Conservation (phyloP, 2,888 invertebrate species). For the Aspidapion aeneum region DNA sequence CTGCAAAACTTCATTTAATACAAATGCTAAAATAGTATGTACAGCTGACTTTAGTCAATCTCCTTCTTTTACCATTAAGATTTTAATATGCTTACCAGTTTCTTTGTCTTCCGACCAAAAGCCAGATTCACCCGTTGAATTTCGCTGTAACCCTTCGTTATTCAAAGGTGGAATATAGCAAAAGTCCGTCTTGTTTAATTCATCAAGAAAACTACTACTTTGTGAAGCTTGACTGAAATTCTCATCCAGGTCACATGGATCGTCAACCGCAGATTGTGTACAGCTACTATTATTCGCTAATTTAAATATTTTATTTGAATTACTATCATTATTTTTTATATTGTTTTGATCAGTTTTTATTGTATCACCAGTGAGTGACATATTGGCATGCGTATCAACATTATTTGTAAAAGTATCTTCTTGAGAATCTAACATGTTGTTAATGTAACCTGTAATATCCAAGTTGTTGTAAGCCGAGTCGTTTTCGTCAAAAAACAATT, state of each 20-base stretch:
- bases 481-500: neutral
- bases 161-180: neutral
- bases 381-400: constrained; percentile 11
- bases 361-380: neutral
- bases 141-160: neutral
- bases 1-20: no score
- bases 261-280: neutral
- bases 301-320: neutral
- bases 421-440: constrained; percentile 24
- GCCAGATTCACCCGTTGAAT: neutral
- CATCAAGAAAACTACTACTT: neutral
- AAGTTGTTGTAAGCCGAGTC: neutral
- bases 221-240: neutral
- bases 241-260: neutral
- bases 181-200: neutral
- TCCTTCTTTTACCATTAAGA: no score
- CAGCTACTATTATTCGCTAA: neutral
- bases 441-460: constrained; percentile 36
- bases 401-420: constrained; percentile 3
- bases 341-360: neutral
- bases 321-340: neutral
- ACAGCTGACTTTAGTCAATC: no score
- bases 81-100: neutral
- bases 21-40: no score
- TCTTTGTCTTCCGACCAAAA: neutral